Conservation (phyloP, 2,888 invertebrate genomes). For the Zhengitettix transpicula region DNA sequence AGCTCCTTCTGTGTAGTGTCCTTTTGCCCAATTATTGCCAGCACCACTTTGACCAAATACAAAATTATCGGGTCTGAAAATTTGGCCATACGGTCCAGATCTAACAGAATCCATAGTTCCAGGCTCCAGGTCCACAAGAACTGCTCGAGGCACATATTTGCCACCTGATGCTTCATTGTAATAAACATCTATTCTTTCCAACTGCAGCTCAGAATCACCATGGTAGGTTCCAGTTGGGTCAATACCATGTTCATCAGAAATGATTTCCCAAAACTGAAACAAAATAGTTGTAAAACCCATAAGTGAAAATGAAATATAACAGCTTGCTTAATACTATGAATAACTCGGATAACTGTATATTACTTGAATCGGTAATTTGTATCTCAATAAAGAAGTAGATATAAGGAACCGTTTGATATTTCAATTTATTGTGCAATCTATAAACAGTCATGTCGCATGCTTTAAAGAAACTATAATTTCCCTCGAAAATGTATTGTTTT, state of each 20-base stretch:
- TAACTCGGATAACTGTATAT: too few relatives aligned
- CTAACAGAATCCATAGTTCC: conserved; percentile 65
- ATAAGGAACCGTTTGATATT: too few relatives aligned
- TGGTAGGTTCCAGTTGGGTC: conserved; percentile 82
- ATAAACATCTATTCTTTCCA: conserved; percentile 11
- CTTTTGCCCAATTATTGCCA: conserved; percentile 45
- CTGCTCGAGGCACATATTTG: conserved; percentile 58
- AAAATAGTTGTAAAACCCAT: not conserved
- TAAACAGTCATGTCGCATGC: too few relatives aligned
- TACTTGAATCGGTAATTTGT: too few relatives aligned
- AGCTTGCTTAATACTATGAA: too few relatives aligned
- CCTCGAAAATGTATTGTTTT: too few relatives aligned
- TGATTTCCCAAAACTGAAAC: conserved; percentile 83
- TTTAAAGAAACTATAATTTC: too few relatives aligned
- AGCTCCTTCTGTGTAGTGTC: conserved; percentile 44
- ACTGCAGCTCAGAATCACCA: conserved; percentile 51
- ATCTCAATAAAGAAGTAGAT: too few relatives aligned
- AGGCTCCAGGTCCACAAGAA: conserved; percentile 60
- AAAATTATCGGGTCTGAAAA: conserved; percentile 60
- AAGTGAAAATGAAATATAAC: too few relatives aligned
- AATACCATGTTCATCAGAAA: conserved; percentile 89
- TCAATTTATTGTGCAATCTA: too few relatives aligned
- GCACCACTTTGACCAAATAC: conserved; percentile 48
- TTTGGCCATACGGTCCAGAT: conserved; percentile 45
- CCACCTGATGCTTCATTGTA: conserved; percentile 24